phyloP scores from a whole-genome alignment of 1,140 invertebrate genomes.

The Adelges cooleyi region DNA sequence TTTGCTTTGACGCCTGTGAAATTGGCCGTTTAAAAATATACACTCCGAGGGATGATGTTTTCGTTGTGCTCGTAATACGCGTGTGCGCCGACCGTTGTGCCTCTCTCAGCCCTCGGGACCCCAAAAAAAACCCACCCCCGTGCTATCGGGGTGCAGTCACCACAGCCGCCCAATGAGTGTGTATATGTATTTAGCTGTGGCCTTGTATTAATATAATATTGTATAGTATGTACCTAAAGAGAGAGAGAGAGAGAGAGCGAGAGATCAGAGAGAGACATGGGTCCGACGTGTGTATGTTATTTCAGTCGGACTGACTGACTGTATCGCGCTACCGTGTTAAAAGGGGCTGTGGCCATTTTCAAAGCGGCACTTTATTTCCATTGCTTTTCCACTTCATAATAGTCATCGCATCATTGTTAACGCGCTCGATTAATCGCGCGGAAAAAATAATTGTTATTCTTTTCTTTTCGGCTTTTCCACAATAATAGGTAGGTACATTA shows the following conservation, averaged over 20 bases:
- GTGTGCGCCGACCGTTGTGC: background rate
- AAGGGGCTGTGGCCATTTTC: too few relatives aligned
- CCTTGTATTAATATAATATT: too few relatives aligned
- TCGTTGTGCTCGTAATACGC: background rate
- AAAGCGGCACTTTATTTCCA: background rate
- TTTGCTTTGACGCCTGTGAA: slow-evolving; percentile 29
- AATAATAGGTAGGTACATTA: too few relatives aligned
- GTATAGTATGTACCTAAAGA: too few relatives aligned
- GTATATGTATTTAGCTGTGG: too few relatives aligned
- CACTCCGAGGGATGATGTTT: slow-evolving; percentile 23
- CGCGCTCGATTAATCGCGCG: background rate
- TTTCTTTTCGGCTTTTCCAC: too few relatives aligned
- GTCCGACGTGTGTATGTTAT: slow-evolving; percentile 4
- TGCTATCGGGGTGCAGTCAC: too few relatives aligned
- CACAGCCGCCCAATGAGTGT: too few relatives aligned
- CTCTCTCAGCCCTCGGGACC: background rate
- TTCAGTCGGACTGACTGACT: slow-evolving; percentile 19
- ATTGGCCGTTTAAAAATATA: slow-evolving; percentile 27
- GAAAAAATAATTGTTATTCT: slow-evolving; percentile 25
- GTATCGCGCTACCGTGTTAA: background rate
- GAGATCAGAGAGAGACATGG: too few relatives aligned
- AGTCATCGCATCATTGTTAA: background rate
- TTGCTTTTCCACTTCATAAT: slow-evolving; percentile 15
- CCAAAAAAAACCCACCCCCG: background rate
- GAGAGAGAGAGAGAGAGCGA: too few relatives aligned